Base-by-base conservation (phyloP, 1,140 invertebrate species). In the Conopomorpha cramerella region DNA sequence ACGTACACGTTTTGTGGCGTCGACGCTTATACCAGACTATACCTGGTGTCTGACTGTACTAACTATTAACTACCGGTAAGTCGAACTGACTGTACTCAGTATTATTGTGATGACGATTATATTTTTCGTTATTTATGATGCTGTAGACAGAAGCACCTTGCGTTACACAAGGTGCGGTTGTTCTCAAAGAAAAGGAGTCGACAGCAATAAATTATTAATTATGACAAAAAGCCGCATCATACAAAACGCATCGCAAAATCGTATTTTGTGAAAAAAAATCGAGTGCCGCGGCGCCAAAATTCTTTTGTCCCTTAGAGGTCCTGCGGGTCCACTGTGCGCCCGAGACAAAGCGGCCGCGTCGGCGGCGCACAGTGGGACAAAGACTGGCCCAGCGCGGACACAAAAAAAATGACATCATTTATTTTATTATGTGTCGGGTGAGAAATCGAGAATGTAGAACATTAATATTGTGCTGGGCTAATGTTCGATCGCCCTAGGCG, bases 321-420 rank as follows among this genome's bases (percentile, higher is more conserved):
- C 64, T 47, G 61, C 43, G 49, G 67, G 39, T 50, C 32, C 50
- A 51, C 43, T 45, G 49, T 39, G 46, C 47, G 42, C 42, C 32
- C 36, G 33, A 46, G 41, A 51, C 53, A 54, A 60, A 52, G 49
- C 45, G 39, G 43, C 45, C 38, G 51, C 59, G 49, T 52, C 52
- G 47, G 51, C 51, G 51, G 43, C 34, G 38, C 52, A 49, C 48
- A 43, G 32, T 47, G 57, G 67, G 61, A 67, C 66, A 71, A 74
- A 70, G 47, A 53, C 44, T 44, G 52, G 43, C 61, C 61, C 64
- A 52, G 53, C 40, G 43, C 55, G 57, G 54, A 70, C 63, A 74
- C n/a, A n/a, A n/a, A n/a, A 74, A 74, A 74, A 74, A 74, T 74
- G 65, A 71, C 70, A 71, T 74, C 70, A 74, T 74, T 74, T 71